These are phyloP conservation scores for Drosophila peninsularis DNA, from an alignment of 2,888 invertebrate genomes.

Conservation along the genomic window DNA sequence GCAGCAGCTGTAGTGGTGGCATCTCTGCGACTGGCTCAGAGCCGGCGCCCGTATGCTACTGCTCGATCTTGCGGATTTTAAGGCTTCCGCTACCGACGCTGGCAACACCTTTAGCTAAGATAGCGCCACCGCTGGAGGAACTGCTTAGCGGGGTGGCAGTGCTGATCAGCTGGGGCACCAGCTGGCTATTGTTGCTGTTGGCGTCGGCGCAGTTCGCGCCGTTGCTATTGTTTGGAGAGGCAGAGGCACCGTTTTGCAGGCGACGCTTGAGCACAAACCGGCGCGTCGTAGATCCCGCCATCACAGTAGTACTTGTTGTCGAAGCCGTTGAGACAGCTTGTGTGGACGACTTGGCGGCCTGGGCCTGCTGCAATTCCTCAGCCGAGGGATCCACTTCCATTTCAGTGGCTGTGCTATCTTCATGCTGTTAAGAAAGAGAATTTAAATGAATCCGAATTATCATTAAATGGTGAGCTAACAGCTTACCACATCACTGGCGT, in stretches of 20 bases:
- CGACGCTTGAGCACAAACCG: constrained; percentile 82
- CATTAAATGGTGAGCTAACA: neutral
- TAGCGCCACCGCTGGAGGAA: neutral
- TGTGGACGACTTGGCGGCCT: constrained; percentile 47
- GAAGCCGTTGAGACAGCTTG: constrained; percentile 31
- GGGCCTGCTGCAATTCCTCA: constrained; percentile 57
- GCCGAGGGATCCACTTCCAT: constrained; percentile 74
- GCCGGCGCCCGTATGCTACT: constrained; percentile 46
- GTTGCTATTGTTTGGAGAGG: constrained; percentile 35
- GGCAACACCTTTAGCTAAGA: constrained; percentile 37
- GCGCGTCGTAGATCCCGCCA: constrained; percentile 64
- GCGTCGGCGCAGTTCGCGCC: constrained; percentile 24
- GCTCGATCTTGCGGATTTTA: constrained; percentile 78
- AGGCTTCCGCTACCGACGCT: constrained; percentile 53
- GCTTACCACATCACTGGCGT: constrained; percentile 83
- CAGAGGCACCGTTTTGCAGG: constrained; percentile 60
- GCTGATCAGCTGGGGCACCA: constrained; percentile 56
- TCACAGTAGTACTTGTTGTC: constrained; percentile 49
- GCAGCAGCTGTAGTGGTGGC: constrained; percentile 58
- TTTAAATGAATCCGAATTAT: neutral
- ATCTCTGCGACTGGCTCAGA: constrained; percentile 33
- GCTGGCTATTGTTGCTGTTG: constrained; percentile 22
- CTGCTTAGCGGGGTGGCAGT: constrained; percentile 18
- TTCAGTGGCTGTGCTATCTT: constrained; percentile 68
- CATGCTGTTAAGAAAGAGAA: constrained; percentile 55